A percentile compares a stretch with the other conserved stretches of the same genome.
phyloP scores from a whole-genome alignment of 2,113 vertebrate genomes.

The Macrotis lagotis region DNA sequence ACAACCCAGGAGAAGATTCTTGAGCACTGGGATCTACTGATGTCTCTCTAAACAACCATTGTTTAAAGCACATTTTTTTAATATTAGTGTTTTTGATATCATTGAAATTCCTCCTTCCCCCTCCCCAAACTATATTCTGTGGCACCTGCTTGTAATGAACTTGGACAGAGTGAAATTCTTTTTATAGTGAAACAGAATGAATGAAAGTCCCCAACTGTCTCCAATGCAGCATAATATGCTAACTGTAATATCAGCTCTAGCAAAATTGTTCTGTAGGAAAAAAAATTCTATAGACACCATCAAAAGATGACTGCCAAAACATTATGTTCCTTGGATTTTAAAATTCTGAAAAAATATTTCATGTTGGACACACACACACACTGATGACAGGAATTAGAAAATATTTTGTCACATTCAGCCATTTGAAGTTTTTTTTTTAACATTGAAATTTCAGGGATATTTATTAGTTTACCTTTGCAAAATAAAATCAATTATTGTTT shows the following conservation, averaged over 20 bases:
- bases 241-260: constrained; percentile 34
- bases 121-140: constrained; percentile 61
- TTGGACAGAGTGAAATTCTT: constrained; percentile 69
- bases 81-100: constrained; percentile 66
- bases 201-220: constrained; percentile 78
- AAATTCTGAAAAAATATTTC: background rate
- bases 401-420: background rate
- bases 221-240: constrained; percentile 52
- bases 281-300: constrained; percentile 25
- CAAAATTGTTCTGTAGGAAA: background rate
- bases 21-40: constrained; percentile 78
- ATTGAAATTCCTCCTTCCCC: constrained; percentile 68
- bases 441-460: constrained; percentile 22
- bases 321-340: constrained; percentile 13
- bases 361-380: background rate
- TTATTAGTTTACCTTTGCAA: background rate
- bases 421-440: background rate
- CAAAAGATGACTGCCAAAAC: background rate
- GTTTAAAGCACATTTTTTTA: constrained; percentile 78
- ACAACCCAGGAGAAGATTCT: constrained; percentile 86
- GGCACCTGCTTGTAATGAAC: constrained; percentile 71
- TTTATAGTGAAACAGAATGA: constrained; percentile 67
- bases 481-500: background rate
- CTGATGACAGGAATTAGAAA: background rate
- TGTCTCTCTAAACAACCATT: constrained; percentile 86